Base-by-base conservation (phyloP, 2,113 vertebrate species). In the Procapra przewalskii region DNA sequence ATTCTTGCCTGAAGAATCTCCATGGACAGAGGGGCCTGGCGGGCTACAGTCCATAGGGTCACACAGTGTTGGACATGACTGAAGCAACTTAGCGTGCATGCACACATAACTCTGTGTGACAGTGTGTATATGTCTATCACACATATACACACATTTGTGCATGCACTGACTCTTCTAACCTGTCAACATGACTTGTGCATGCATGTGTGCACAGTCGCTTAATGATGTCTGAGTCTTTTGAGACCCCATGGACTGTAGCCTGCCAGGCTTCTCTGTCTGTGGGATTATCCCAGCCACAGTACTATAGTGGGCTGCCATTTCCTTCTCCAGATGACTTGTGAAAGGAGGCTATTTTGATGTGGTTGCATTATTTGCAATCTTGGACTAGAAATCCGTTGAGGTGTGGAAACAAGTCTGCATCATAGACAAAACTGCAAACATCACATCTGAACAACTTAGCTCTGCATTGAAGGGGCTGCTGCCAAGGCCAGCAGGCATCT, bases 331-430 rank as follows among this genome's bases (percentile, higher is more conserved):
- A 71, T 71, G n/a, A 71, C 19, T 23, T 40, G 77, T 88, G 25
- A 8, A 96, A 79, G 4, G 23, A 96, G 7, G 6, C 64, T 50
- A 33, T 54, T 33, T 52, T n/a, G 19, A 85, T 29, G 4, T 59
- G 21, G 9, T 8, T 90, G 19, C 7, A 81, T 52, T 54, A 14
- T 79, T 93, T 94, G 5, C 5, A 29, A 54, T 57, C 27, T 98
- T 96, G 50, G 93, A 80, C 27, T 93, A 90, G 75, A 94, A 59
- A 92, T 59, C 29, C n/a, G 4, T 13, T 87, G n/a, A 81, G 16
- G 13, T 57, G 57, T 88, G 81, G 52, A 97, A 96, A 75, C 48
- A 45, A 77, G 31, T 3, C 33, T 88, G 19, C 50, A 16, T 82
- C 33, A 2, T 17, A 12, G 57, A 80, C 79, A 57, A 92, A 90